Evolutionary conservation across 2,888 invertebrate genomes (phyloP), one percentile per base, ranked within the genome.

Genomic region (Stenolophus ochropezus): DNA sequence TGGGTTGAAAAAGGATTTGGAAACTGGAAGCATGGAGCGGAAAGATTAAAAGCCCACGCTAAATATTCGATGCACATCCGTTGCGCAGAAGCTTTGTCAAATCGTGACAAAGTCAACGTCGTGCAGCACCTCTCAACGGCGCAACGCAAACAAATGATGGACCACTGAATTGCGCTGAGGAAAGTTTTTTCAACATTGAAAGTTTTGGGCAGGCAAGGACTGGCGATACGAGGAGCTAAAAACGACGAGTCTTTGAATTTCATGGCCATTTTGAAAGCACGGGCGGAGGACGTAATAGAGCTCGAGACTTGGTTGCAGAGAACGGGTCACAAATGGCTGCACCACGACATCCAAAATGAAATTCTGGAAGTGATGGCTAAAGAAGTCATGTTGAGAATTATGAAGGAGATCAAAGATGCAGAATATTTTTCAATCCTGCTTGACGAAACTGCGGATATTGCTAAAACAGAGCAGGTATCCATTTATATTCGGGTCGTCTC

Each of bases 1-100:
- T 82, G 58, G 58, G 76, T 77, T 3, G 69, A 78, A 18, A 78
- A 61, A 51, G 84, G 84, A 58, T 84, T 83, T 65, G 58, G 49
- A 42, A 83, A 82, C 61, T 84, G 84, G 84, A 85, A 84, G 58
- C 83, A 84, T 58, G 84, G 83, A 21, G 77, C 73, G 25, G 73
- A 81, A 25, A 83, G 79, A 73, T 83, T 84, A n/a, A 80, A 76
- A 83, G 82, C 82, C 16, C 84, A 84, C 74, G 25, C 82, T 27
- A 83, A 61, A 49, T 82, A 82, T 83, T 80, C 33, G 53, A 33
- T 83, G 11, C 83, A 83, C 81, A 49, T 78, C 58, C 65, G 23
- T 18, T 79, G 83, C 77, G 69, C 83, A 49, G 80, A 83, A 79
- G 78, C 69, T 61, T 80, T 83, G 69, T 25, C 20, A 20, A 83